These are phyloP conservation scores for Desoria tigrina DNA, from an alignment of 2,888 invertebrate genomes.

Conservation along the genomic window DNA sequence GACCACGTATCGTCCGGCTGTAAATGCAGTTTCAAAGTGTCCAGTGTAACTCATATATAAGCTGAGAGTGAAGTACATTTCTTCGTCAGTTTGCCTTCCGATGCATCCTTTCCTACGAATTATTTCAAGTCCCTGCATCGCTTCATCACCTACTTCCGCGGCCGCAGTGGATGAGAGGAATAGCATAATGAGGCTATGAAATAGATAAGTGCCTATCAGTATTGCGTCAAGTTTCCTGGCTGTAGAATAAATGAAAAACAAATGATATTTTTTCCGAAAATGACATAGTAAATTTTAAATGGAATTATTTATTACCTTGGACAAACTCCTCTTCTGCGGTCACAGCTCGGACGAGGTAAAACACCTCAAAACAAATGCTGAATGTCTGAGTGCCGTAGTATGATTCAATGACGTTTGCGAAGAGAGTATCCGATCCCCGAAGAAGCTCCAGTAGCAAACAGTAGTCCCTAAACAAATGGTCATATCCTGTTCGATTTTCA, in stretches of 20 bases:
- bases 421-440: constrained; percentile 43
- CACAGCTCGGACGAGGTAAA: constrained; percentile 35
- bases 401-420: constrained; percentile 43
- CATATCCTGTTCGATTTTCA: constrained; percentile 16
- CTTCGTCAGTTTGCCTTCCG: constrained; percentile 38
- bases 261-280: not conserved
- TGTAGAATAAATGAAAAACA: constrained; percentile 3
- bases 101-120: constrained; percentile 46
- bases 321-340: constrained; percentile 9
- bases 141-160: constrained; percentile 37
- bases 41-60: constrained; percentile 46
- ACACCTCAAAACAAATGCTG: constrained; percentile 47
- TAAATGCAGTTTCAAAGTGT: constrained; percentile 37
- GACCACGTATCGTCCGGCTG: constrained; percentile 40
- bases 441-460: constrained; percentile 43
- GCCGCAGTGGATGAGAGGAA: constrained; percentile 27
- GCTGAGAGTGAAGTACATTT: constrained; percentile 45
- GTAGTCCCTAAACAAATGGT: constrained; percentile 49
- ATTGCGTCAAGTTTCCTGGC: constrained; percentile 34
- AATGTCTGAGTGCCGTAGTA: constrained; percentile 43
- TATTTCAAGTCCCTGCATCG: constrained; percentile 42
- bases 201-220: constrained; percentile 28
- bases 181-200: constrained; percentile 30
- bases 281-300: no score
- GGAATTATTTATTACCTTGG: not conserved